phyloP scores from a whole-genome alignment of 2,797 vertebrate genomes.

The Cynodonichthys magdalenae region DNA sequence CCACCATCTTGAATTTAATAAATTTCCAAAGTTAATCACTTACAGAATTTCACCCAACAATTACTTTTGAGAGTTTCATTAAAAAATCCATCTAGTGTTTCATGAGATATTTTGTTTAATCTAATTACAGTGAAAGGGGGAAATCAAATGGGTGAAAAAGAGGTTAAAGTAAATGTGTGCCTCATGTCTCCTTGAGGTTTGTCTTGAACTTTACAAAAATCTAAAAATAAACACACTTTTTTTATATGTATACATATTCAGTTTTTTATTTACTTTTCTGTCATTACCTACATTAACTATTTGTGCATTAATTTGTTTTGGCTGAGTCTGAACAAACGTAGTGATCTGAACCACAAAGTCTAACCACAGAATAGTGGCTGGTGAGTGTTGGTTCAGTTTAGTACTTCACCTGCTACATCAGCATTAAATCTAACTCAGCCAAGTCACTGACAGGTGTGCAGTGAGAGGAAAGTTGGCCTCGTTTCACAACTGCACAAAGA shows the following conservation, averaged over 20 bases:
- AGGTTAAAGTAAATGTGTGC: slow-evolving; percentile 53
- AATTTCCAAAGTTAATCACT: too few relatives aligned
- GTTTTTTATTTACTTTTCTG: neutral
- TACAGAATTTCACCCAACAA: too few relatives aligned
- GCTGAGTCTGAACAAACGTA: slow-evolving; percentile 2
- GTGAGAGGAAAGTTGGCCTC: slow-evolving; percentile 41
- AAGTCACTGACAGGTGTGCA: slow-evolving; percentile 52
- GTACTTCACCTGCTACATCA: slow-evolving; percentile 55
- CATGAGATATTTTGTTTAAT: slow-evolving; percentile 41
- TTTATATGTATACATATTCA: neutral
- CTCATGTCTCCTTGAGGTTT: slow-evolving; percentile 55
- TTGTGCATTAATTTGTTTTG: slow-evolving; percentile 7
- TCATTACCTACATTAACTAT: neutral
- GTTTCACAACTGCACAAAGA: slow-evolving; percentile 41
- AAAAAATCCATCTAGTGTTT: too few relatives aligned
- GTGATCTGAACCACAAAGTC: slow-evolving; percentile 4
- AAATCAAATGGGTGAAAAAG: slow-evolving; percentile 15
- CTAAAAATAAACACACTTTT: slow-evolving; percentile 17
- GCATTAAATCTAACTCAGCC: slow-evolving; percentile 39
- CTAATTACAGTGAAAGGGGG: slow-evolving; percentile 57
- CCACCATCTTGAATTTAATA: too few relatives aligned
- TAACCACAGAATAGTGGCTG: slow-evolving; percentile 20
- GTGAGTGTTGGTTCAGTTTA: slow-evolving; percentile 35
- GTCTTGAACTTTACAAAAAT: slow-evolving; percentile 55
- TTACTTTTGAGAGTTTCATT: too few relatives aligned